Percentiles rank a stretch among this genome's conserved stretches.
These are phyloP conservation scores for Notiomystis cincta DNA, from an alignment of 2,113 vertebrate genomes.

Conservation along the genomic window DNA sequence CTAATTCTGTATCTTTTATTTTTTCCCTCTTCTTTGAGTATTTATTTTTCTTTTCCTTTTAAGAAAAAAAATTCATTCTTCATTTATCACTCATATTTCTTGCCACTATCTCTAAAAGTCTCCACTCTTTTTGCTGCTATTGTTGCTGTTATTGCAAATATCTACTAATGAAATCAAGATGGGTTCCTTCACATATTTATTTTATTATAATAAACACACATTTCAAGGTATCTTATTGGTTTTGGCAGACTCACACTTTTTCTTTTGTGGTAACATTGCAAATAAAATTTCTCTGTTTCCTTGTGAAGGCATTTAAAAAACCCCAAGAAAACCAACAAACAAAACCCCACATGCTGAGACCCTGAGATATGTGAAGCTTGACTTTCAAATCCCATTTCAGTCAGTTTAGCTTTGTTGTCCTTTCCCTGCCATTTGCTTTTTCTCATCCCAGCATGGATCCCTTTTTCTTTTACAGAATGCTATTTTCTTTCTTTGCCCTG, in stretches of 20 bases:
- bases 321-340: fast-evolving
- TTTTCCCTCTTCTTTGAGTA: neutral
- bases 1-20: neutral
- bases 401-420: neutral
- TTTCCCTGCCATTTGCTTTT: neutral
- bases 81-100: neutral
- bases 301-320: neutral
- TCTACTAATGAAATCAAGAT: neutral
- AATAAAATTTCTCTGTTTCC: neutral
- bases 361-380: neutral
- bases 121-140: neutral
- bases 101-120: neutral
- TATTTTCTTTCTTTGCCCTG: neutral
- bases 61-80: neutral
- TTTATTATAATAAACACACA: neutral
- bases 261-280: neutral
- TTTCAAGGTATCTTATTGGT: neutral
- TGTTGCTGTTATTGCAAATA: neutral
- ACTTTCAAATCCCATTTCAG: neutral
- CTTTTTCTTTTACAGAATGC: neutral
- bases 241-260: neutral
- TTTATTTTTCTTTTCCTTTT: neutral
- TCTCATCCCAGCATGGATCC: neutral
- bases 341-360: neutral
- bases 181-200: neutral